These are phyloP conservation scores for Argyresthia albistria DNA, from an alignment of 2,888 invertebrate species.

Conservation along the genomic window DNA sequence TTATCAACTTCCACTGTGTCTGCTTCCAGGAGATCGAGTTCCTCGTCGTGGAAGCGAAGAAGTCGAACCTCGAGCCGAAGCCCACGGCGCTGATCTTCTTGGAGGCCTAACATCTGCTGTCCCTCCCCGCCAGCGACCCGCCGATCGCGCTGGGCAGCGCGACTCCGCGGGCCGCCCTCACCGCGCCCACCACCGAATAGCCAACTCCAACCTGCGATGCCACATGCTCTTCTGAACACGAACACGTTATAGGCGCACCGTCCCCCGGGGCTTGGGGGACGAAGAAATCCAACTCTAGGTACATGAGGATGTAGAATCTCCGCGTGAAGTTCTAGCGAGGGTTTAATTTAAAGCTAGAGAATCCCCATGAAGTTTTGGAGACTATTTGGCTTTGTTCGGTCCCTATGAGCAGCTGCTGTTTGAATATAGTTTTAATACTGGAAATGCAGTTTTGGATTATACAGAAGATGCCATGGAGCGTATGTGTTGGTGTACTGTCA, in stretches of 20 bases:
- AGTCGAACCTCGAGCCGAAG: slow-evolving; percentile 92
- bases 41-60: slow-evolving; percentile 93
- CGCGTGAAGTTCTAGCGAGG: no score
- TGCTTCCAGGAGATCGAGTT: slow-evolving; percentile 87
- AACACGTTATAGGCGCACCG: background rate
- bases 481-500: no score
- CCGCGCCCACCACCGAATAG: slow-evolving; percentile 72
- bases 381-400: no score
- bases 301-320: no score
- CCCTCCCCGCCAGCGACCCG: slow-evolving; percentile 87
- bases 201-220: slow-evolving; percentile 72
- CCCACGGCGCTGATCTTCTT: slow-evolving; percentile 92
- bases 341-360: no score
- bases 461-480: no score
- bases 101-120: slow-evolving; percentile 93
- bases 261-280: background rate
- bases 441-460: no score
- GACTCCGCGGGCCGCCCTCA: slow-evolving; percentile 74
- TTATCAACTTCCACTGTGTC: no score
- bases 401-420: no score
- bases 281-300: no score
- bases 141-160: slow-evolving; percentile 78
- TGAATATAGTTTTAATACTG: no score
- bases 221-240: slow-evolving; percentile 68
- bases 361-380: no score